These are phyloP conservation scores for Aquatica leii DNA, from an alignment of 2,888 invertebrate genomes.

Conservation along the genomic window DNA sequence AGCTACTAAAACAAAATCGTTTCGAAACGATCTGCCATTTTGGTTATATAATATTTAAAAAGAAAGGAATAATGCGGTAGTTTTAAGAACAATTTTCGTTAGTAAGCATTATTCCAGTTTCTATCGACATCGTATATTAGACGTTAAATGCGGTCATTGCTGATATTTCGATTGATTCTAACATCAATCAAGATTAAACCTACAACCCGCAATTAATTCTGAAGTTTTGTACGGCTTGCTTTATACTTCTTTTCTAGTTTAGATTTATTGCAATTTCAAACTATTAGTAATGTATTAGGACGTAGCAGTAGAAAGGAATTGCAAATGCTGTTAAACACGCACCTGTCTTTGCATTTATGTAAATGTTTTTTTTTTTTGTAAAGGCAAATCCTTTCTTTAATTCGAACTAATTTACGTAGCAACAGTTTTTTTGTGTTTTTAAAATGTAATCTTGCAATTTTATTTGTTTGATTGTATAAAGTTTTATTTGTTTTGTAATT, in stretches of 20 bases:
- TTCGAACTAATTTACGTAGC: too few relatives aligned
- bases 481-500: too few relatives aligned
- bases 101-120: constrained; percentile 6
- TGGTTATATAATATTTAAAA: constrained; percentile 1
- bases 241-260: constrained; percentile 8
- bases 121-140: neutral
- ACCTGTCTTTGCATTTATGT: too few relatives aligned
- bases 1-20: too few relatives aligned
- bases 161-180: constrained; percentile 10
- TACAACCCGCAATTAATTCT: constrained; percentile 10
- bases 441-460: too few relatives aligned
- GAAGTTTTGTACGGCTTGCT: constrained; percentile 1
- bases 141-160: constrained; percentile 10
- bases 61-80: neutral
- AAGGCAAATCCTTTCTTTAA: too few relatives aligned
- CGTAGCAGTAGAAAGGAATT: too few relatives aligned
- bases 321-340: too few relatives aligned
- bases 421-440: too few relatives aligned
- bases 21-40: neutral
- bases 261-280: constrained; percentile 11
- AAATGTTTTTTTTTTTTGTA: too few relatives aligned
- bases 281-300: neutral
- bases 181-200: constrained; percentile 8
- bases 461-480: too few relatives aligned
- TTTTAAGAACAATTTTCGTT: constrained; percentile 7